Evolutionary conservation across 2,888 invertebrate species (phyloP), one percentile per base, ranked within the genome.

Genomic region (Lymantria dispar): DNA sequence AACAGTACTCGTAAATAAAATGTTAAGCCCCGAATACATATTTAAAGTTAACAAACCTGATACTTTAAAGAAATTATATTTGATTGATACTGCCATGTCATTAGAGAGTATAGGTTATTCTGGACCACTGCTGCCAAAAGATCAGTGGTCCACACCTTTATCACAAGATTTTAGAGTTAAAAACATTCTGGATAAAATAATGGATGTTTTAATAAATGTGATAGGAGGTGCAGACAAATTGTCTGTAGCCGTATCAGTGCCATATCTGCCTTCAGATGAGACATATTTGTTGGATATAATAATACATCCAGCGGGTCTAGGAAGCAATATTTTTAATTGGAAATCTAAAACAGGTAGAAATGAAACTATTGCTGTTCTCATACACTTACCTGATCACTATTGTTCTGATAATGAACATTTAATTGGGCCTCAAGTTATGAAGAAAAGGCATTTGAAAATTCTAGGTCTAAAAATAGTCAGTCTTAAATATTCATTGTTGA

Each of bases 371-470:
- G 94, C 93, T 0, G 62, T 95, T 37, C 75, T 95, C 47, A 91
- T 95, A 50, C 91, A 94, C 72, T 79, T 94, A 48, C 94, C 95
- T 0, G 94, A 95, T 58, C 93, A 95, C 76, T 95, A 92, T 75
- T 94, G 94, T 71, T 87, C 91, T 40, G 90, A 92, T 53, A 91
- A 90, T 40, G 78, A 83, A 42, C 80, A 88, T 46, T 76, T 95
- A 15, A 85, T 93, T 60, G 95, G 95, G 0, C 92, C 93, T 22
- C 94, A 94, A 75, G 76, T 88, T 2, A 93, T 94, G 93, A 92
- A 93, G 59, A 92, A 89, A 51, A 90, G 93, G 51, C 94, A 95
- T 72, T 82, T 95, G 10, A 87, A 89, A 68, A 86, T 92, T 61
- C 78, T 95, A 43, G 95, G 95, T 3, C 89, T 95, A 59, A 93